Conservation (phyloP, 2,888 invertebrate species). For the Busseola fusca region DNA sequence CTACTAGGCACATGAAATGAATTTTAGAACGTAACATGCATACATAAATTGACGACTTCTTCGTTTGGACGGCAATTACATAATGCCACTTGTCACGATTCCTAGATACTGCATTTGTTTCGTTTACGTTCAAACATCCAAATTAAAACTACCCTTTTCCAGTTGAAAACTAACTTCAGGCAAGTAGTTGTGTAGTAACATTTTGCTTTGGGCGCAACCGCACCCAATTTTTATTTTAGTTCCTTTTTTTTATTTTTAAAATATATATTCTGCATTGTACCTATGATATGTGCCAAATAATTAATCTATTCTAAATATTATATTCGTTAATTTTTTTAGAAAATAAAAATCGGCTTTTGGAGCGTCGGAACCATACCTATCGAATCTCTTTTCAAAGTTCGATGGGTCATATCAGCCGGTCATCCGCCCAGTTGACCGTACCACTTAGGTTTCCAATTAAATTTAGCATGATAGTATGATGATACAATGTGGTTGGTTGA, state of each 20-base stretch:
- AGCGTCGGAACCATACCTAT: no score
- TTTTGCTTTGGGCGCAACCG: neutral
- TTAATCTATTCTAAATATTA: no score
- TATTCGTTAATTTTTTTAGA: neutral
- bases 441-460: neutral
- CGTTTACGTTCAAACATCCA: neutral
- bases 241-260: neutral
- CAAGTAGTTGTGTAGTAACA: neutral
- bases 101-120: neutral
- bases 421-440: constrained; percentile 9
- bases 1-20: neutral
- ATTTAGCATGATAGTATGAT: constrained; percentile 9
- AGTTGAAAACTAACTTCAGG: neutral
- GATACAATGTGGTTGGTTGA: neutral
- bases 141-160: neutral
- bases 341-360: neutral
- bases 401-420: neutral
- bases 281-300: neutral
- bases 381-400: neutral
- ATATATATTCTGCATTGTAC: neutral
- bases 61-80: no score
- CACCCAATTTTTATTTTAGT: neutral
- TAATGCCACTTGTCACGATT: neutral
- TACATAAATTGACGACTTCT: neutral
- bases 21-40: neutral